Evolutionary conservation across 2,888 invertebrate species (phyloP).

Genomic region (Pyrrhosoma nymphula): DNA sequence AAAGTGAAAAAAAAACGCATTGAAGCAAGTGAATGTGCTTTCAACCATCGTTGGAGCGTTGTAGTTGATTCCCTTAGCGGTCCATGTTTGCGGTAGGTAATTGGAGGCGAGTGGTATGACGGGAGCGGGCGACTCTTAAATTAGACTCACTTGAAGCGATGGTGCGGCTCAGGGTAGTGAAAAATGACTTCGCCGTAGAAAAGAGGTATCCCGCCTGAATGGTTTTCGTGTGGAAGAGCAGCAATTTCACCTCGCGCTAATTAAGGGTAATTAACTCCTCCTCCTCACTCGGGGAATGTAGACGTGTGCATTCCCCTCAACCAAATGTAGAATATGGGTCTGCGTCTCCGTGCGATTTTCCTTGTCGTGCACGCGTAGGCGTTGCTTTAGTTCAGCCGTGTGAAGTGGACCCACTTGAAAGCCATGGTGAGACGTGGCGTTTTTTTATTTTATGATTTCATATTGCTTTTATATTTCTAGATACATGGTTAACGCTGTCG

Average conservation of each 20-base stretch:
- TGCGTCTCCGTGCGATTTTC: not conserved
- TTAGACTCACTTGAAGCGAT: slow-evolving; percentile 14
- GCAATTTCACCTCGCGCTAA: slow-evolving; percentile 19
- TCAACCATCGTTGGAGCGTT: not conserved
- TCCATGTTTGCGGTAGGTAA: slow-evolving; percentile 5
- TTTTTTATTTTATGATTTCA: not conserved
- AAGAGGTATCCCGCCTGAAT: not conserved
- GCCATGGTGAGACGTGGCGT: not conserved
- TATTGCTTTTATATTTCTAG: not conserved
- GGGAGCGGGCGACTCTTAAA: not conserved
- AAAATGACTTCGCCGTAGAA: not conserved
- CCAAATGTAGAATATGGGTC: not conserved
- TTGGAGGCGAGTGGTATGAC: not conserved
- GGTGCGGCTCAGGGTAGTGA: not conserved
- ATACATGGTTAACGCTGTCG: not conserved
- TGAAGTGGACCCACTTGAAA: not conserved
- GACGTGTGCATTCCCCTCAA: not conserved
- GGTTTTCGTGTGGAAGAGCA: slow-evolving; percentile 3
- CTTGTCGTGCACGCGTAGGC: not conserved
- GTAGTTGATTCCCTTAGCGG: slow-evolving; percentile 36
- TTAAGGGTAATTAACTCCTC: slow-evolving; percentile 32
- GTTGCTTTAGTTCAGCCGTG: not conserved
- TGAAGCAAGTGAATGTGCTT: not conserved
- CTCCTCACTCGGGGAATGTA: not conserved
- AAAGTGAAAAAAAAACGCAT: not conserved